Conservation (phyloP, 2,797 vertebrate genomes). For the Erethizon dorsatum region DNA sequence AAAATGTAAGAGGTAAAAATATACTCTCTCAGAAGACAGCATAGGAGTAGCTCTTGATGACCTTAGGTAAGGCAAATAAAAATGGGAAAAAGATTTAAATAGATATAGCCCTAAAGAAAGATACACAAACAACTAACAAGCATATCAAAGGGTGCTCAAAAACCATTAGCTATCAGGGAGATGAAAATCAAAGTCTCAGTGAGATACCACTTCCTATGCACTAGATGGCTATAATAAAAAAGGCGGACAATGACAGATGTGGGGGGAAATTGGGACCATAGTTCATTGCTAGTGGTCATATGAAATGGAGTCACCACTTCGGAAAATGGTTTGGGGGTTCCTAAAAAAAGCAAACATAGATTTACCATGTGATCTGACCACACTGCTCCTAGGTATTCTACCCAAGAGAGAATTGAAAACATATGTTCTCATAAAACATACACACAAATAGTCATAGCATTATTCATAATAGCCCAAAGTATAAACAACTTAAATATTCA, state of each 20-base stretch:
- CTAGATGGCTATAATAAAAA: background rate
- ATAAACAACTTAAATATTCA: background rate
- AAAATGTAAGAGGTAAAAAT: background rate
- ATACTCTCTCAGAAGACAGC: background rate
- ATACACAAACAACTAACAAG: background rate
- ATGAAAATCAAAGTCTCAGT: constrained; percentile 17
- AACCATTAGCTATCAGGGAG: background rate
- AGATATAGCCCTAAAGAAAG: background rate
- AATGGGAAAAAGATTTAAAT: background rate
- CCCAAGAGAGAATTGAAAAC: constrained; percentile 12
- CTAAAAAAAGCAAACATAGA: background rate
- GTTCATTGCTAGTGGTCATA: background rate
- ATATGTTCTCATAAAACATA: background rate
- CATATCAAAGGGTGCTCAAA: background rate
- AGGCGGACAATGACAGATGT: background rate
- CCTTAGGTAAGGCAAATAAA: background rate
- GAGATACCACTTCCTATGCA: background rate
- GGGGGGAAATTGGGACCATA: background rate
- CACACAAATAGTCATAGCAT: background rate
- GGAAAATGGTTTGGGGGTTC: background rate
- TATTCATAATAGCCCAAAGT: background rate
- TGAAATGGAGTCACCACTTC: background rate
- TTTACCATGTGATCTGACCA: background rate
- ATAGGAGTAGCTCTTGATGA: background rate
- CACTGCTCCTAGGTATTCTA: background rate